Base-by-base conservation (phyloP, 1,140 invertebrate genomes). In the Mamestra configurata region DNA sequence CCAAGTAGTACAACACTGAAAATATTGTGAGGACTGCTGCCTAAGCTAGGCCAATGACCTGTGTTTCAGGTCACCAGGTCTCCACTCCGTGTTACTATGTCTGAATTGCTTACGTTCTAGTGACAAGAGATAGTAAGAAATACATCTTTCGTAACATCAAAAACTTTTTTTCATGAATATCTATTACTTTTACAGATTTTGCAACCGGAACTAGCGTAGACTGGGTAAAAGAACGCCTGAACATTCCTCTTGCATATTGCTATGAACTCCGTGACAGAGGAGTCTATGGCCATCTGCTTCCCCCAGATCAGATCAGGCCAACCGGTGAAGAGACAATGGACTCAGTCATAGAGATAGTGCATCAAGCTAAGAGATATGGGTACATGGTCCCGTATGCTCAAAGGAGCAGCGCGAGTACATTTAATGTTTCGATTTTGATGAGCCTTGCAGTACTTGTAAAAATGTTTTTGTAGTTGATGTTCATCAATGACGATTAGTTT, bases 281-380 rank as follows among this genome's bases (percentile, higher is more conserved):
- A 40, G 75, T 87, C 18, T 96, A 96, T 82, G 98, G 98, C 1
- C 98, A 98, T 88, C 22, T 98, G 0, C 95, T 99, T 15, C 98
- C 98, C 0, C 95, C 96, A 15, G 92, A 96, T 24, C 96, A 98
- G 89, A 98, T 99, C 72, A 90, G 96, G 24, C 97, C 97, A 0
- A 97, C 97, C 27, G 96, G 95, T 18, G 88, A 96, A 79, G 98
- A 98, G 94, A 96, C 97, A 0, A 87, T 97, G 59, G 97, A 97
- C 82, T 97, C 97, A 0, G 77, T 97, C 1, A 66, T 97, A 2
- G 96, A 96, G 8, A 93, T 97, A 77, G 95, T 97, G 53, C 85
- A 95, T 31, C 96, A 96, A 83, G 96, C 95, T 0, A 91, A 92
- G 40, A 86, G 92, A 76, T 92, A 91, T 37, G 93, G 92, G 3